phyloP scores from a whole-genome alignment of 1,140 invertebrate species.

The Papilio aristodemus region DNA sequence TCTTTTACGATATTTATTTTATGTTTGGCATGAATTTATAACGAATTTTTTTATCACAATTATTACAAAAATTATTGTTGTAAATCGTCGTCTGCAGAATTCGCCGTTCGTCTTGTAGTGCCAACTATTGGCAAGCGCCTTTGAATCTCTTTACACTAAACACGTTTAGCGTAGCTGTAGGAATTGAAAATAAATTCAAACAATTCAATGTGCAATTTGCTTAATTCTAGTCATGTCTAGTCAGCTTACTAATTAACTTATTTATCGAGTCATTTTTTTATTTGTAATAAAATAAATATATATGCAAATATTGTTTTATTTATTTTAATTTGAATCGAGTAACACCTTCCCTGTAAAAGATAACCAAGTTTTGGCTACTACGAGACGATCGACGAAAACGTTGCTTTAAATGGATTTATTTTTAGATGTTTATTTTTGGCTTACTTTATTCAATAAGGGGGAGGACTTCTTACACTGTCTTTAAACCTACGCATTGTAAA shows the following conservation, averaged over 20 bases:
- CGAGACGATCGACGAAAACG: conserved; percentile 69
- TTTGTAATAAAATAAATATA: conserved; percentile 66
- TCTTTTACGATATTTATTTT: conserved; percentile 73
- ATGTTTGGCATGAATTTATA: conserved; percentile 79
- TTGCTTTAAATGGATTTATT: conserved; percentile 62
- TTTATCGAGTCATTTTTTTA: conserved; percentile 45
- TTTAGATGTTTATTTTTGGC: conserved; percentile 69
- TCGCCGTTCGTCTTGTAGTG: conserved; percentile 76
- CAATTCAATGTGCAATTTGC: conserved; percentile 50
- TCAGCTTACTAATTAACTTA: conserved; percentile 41
- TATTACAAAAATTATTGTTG: conserved; percentile 66
- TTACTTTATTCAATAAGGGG: conserved; percentile 41
- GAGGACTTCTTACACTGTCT: neutral
- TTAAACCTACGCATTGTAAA: conserved; percentile 8
- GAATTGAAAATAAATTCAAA: conserved; percentile 47
- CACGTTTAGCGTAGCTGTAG: conserved; percentile 59
- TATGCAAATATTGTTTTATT: conserved; percentile 71
- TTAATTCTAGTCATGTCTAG: conserved; percentile 74
- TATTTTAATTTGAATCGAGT: conserved; percentile 42
- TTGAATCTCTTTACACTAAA: conserved; percentile 47
- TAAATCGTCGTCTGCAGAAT: conserved; percentile 62
- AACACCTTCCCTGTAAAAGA: conserved; percentile 41
- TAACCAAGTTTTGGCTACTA: conserved; percentile 59
- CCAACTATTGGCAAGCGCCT: conserved; percentile 60
- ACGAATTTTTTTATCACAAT: conserved; percentile 75